Conservation (phyloP, 2,113 vertebrate species). For the Myiopsitta monachus region DNA sequence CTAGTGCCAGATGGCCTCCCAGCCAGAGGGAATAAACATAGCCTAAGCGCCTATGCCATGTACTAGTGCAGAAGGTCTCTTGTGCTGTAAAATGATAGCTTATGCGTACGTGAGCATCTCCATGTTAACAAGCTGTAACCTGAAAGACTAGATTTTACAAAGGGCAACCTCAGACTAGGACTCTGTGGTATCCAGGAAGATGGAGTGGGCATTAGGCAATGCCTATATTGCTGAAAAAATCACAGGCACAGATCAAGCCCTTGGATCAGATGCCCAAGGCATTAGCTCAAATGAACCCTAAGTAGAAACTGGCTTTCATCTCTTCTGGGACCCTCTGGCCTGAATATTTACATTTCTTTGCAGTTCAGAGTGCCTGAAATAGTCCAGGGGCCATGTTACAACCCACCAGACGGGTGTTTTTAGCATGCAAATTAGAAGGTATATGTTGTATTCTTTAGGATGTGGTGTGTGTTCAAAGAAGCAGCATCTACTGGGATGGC, state of each 20-base stretch:
- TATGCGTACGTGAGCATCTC: neutral
- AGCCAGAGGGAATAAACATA: conserved; percentile 21
- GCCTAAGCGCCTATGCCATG: neutral
- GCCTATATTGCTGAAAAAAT: neutral
- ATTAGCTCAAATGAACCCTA: neutral
- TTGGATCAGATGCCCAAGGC: neutral
- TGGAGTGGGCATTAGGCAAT: neutral
- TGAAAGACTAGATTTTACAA: neutral
- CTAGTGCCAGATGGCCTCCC: conserved; percentile 29
- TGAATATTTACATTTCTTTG: neutral
- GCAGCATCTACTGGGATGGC: neutral
- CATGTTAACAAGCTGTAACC: neutral
- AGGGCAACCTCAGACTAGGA: neutral
- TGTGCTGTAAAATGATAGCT: neutral
- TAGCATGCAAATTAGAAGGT: conserved; percentile 18
- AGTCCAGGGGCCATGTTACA: neutral
- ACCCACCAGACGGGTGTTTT: neutral
- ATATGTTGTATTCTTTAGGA: neutral
- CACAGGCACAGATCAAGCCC: neutral
- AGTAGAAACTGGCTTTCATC: neutral
- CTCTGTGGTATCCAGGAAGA: neutral
- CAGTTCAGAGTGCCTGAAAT: neutral
- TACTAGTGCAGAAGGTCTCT: neutral
- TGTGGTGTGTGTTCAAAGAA: neutral
- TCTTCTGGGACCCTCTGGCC: neutral